Evolutionary conservation across 2,797 vertebrate genomes (phyloP).

Genomic region (Acrossocheilus wenchowensis): DNA sequence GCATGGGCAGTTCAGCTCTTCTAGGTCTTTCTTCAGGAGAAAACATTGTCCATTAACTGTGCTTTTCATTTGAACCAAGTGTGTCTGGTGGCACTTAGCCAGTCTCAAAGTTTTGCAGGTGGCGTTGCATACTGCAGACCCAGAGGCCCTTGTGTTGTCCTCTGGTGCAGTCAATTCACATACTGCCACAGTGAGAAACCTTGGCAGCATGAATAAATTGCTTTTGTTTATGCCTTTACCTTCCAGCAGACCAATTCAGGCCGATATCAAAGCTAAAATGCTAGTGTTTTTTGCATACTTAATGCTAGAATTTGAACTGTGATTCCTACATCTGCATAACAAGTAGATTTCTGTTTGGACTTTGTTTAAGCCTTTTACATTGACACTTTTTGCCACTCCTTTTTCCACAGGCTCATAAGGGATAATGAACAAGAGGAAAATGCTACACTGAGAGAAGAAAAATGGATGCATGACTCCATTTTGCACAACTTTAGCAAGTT

Average conservation of each 20-base stretch:
- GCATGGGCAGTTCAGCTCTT: neutral
- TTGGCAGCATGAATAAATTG: slow-evolving; percentile 26
- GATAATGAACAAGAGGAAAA: slow-evolving; percentile 45
- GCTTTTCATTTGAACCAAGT: slow-evolving; percentile 17
- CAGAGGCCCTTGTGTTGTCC: slow-evolving; percentile 35
- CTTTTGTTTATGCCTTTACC: slow-evolving; percentile 38
- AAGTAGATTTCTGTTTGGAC: slow-evolving; percentile 7
- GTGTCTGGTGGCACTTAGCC: slow-evolving; percentile 9
- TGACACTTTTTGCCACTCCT: slow-evolving; percentile 55
- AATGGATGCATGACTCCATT: neutral
- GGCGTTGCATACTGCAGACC: slow-evolving; percentile 6
- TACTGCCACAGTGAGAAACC: slow-evolving; percentile 28
- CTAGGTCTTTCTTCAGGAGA: neutral
- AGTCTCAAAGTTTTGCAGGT: slow-evolving; percentile 33
- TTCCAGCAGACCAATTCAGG: neutral
- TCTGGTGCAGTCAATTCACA: slow-evolving; percentile 35
- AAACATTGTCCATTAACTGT: slow-evolving; percentile 3
- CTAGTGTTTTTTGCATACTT: neutral
- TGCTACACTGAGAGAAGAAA: slow-evolving; percentile 39
- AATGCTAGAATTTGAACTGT: neutral
- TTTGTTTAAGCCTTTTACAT: slow-evolving; percentile 6
- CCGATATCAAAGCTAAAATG: neutral
- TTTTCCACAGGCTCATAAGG: slow-evolving; percentile 60
- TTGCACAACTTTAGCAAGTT: slow-evolving; percentile 2
- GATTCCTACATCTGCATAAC: slow-evolving; percentile 1